Conservation (phyloP, 2,797 vertebrate species). For the Scolopax rusticola region DNA sequence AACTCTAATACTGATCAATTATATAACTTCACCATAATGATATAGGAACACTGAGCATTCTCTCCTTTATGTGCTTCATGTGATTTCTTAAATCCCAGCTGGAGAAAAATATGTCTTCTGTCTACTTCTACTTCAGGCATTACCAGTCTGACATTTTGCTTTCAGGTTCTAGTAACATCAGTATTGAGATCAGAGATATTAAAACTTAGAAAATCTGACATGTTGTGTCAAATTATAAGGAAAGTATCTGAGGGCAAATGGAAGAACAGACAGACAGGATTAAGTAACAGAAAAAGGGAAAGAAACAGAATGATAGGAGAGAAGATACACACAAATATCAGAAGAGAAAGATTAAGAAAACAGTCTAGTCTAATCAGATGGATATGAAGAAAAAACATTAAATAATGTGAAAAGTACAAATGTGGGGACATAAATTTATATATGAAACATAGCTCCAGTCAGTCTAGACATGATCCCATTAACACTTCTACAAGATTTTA, state of each 20-base stretch:
- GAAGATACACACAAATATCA: not conserved
- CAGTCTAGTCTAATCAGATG: not conserved
- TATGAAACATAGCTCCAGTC: not conserved
- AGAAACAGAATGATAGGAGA: not conserved
- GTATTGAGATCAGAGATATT: slow-evolving; percentile 44
- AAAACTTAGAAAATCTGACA: slow-evolving; percentile 27
- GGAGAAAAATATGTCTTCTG: slow-evolving; percentile 37
- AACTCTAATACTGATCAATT: not conserved
- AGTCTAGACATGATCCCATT: not conserved
- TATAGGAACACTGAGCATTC: not conserved
- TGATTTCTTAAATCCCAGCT: slow-evolving; percentile 30
- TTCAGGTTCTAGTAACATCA: slow-evolving; percentile 42
- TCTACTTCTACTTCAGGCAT: slow-evolving; percentile 33
- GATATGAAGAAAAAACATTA: not conserved
- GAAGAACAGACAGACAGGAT: slow-evolving; percentile 34
- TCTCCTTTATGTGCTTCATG: slow-evolving; percentile 26
- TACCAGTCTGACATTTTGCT: slow-evolving; percentile 34
- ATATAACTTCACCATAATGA: slow-evolving; percentile 10
- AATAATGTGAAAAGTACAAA: not conserved
- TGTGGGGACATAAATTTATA: not conserved
- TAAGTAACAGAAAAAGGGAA: not conserved
- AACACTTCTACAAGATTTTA: not conserved
- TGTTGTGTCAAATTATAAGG: slow-evolving; percentile 36
- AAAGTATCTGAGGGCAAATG: slow-evolving; percentile 25
- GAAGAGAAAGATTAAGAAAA: slow-evolving; percentile 6